Percentiles rank a stretch among this genome's conserved stretches.
Evolutionary conservation across 2,797 vertebrate genomes (phyloP).

Genomic region (Sarcoramphus papa): DNA sequence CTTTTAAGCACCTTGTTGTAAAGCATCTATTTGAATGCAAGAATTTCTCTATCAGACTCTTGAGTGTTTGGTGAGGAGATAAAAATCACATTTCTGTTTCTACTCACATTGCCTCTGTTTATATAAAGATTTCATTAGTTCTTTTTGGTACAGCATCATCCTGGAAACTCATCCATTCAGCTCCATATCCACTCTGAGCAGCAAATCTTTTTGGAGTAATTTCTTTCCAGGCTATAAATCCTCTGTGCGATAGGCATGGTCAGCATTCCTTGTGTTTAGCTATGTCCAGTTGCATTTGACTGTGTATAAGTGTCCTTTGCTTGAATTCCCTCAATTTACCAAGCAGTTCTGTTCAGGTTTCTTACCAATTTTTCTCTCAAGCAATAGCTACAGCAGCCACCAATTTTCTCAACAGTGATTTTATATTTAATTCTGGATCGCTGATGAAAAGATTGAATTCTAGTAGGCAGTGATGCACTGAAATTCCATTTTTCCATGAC

Average conservation of each 20-base stretch:
- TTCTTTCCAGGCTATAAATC: not conserved
- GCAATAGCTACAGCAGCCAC: not conserved
- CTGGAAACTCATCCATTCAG: not conserved
- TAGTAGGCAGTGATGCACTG: not conserved
- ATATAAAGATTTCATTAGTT: slow-evolving; percentile 9
- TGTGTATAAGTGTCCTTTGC: not conserved
- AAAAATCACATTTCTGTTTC: slow-evolving; percentile 37
- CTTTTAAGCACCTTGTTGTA: not conserved
- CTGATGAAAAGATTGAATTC: not conserved
- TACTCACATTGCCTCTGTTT: slow-evolving; percentile 10
- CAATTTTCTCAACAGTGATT: slow-evolving; percentile 5
- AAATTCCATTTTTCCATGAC: not conserved
- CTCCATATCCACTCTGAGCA: not conserved
- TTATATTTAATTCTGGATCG: slow-evolving; percentile 41
- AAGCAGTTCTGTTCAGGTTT: not conserved
- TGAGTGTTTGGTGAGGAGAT: not conserved
- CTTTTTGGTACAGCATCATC: not conserved
- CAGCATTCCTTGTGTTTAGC: not conserved
- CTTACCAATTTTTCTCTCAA: slow-evolving; percentile 6
- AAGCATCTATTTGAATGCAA: not conserved
- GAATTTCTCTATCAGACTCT: not conserved
- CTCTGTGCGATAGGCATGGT: not conserved
- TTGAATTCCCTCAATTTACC: not conserved
- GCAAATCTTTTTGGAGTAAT: not conserved
- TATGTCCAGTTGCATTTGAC: not conserved